phyloP scores from a whole-genome alignment of 2,113 vertebrate genomes.

The Scalopus aquaticus region DNA sequence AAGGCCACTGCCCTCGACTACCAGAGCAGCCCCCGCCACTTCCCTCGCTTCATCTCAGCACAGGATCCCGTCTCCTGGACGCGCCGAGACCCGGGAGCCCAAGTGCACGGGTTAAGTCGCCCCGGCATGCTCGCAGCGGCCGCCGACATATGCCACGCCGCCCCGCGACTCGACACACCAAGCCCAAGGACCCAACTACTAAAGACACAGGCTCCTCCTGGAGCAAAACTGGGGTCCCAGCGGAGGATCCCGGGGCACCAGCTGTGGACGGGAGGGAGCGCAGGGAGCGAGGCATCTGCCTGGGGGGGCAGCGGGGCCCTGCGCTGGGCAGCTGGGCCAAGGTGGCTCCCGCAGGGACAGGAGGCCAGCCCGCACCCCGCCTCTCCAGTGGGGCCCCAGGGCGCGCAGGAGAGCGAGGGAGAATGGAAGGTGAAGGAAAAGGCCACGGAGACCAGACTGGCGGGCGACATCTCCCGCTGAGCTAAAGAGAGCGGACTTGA shows the following conservation, averaged over 20 bases:
- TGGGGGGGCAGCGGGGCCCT: too few species aligned
- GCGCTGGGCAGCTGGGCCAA: too few species aligned
- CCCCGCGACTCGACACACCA: not conserved
- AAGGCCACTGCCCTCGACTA: not conserved
- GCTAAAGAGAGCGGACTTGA: conserved; percentile 49
- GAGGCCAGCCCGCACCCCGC: too few species aligned
- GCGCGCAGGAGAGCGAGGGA: not conserved
- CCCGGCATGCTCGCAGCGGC: accelerated
- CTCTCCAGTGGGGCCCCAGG: not conserved
- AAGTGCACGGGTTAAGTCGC: too few species aligned
- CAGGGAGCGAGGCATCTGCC: too few species aligned
- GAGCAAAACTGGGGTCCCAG: not conserved
- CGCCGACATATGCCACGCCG: not conserved
- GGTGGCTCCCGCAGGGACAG: too few species aligned
- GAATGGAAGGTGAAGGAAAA: not conserved
- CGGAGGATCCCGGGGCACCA: accelerated
- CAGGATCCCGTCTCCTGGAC: not conserved
- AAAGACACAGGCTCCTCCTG: not conserved
- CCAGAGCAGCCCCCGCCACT: not conserved
- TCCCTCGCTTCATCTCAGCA: not conserved
- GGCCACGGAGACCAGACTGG: accelerated
- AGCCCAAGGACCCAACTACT: not conserved
- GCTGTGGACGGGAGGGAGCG: too few species aligned
- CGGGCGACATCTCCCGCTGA: not conserved
- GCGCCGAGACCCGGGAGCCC: too few species aligned